phyloP scores from a whole-genome alignment of 1,140 invertebrate genomes.

The Conus betulinus region DNA sequence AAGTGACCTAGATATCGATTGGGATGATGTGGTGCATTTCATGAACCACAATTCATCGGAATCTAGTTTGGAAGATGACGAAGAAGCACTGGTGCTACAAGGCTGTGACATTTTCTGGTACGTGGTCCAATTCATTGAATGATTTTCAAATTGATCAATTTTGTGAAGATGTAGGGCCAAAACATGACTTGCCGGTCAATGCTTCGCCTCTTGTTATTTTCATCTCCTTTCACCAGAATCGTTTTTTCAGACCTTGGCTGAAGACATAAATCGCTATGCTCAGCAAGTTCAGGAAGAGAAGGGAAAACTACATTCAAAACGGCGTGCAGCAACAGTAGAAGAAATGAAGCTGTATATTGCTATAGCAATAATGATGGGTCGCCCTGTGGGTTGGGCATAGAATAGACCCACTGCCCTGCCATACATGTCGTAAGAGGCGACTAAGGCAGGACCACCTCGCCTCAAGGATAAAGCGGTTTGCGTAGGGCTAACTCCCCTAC shows the following conservation, averaged over 20 bases:
- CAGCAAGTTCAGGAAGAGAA: not conserved
- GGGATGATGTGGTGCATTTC: not conserved
- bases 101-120: not conserved
- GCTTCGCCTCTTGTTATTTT: not conserved
- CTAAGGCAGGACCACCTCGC: too few species aligned
- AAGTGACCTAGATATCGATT: not conserved
- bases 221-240: not conserved
- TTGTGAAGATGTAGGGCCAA: not conserved
- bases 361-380: conserved; percentile 17
- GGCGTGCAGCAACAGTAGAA: not conserved
- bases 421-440: too few species aligned
- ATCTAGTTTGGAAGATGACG: not conserved
- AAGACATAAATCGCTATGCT: not conserved
- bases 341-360: conserved; percentile 17
- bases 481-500: too few species aligned
- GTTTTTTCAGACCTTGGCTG: not conserved
- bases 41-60: not conserved
- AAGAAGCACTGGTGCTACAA: not conserved
- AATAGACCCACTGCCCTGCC: too few species aligned
- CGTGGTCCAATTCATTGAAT: not conserved
- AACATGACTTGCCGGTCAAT: not conserved
- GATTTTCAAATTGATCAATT: not conserved
- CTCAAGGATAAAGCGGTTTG: too few species aligned
- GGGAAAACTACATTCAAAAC: not conserved
- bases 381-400: too few species aligned